A percentile compares a stretch with the other conserved stretches of the same genome.
Evolutionary conservation across 2,113 vertebrate species (phyloP).

Genomic region (Eulemur macaco): DNA sequence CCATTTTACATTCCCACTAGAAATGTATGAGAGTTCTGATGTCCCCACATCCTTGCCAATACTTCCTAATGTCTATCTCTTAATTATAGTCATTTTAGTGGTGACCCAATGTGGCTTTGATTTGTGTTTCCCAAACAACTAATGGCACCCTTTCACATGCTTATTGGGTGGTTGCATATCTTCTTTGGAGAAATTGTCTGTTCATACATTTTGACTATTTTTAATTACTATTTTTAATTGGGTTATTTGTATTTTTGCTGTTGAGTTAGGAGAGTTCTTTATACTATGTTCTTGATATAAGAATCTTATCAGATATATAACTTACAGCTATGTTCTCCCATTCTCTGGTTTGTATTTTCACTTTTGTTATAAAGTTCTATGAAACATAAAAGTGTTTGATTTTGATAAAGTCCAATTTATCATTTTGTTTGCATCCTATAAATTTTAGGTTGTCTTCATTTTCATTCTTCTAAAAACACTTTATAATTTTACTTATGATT

Average conservation of each 20-base stretch:
- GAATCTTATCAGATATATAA: background rate
- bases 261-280: background rate
- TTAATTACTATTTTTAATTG: background rate
- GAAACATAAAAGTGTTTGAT: too few relatives aligned
- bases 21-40: background rate
- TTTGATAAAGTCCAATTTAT: too few relatives aligned
- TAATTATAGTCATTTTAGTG: too few relatives aligned
- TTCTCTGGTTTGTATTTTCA: background rate
- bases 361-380: background rate
- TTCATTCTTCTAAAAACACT: background rate
- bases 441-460: background rate
- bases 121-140: background rate
- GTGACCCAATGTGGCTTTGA: background rate
- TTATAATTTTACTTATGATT: background rate
- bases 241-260: background rate
- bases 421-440: background rate
- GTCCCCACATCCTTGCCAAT: background rate
- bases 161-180: background rate
- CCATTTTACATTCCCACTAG: background rate
- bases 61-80: background rate
- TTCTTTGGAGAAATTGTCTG: background rate
- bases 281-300: background rate
- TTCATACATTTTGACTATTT: background rate
- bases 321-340: background rate
- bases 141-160: too few relatives aligned